Evolutionary conservation across 2,888 invertebrate genomes (phyloP), one percentile per base, ranked within the genome.

Genomic region (Ochropleura plecta): DNA sequence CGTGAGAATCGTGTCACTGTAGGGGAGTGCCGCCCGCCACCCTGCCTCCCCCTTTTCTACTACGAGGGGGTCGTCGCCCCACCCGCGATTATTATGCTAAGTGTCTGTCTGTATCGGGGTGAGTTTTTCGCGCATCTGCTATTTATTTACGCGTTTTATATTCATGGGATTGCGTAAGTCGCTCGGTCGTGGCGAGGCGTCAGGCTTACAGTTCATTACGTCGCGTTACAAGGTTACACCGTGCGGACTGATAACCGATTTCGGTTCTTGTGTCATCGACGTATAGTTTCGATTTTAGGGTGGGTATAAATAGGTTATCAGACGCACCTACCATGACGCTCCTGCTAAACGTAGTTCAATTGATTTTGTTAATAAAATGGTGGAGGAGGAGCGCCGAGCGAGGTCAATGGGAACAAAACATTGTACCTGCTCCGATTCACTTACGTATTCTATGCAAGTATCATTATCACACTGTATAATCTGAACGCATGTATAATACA

Each of bases 91-190:
- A 95, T 96, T 95, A 96, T 96, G 96, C 95, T 95, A 96, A 96
- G 95, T 95, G 95, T 95, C 93, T 94, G 93, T 92, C 93, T 92
- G 94, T 93, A 93, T 89, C 93, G 94, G 95, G 95, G 95, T 92
- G 95, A 95, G 92, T 95, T 96, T 96, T 96, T 96, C 96, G 96
- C 96, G 95, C 96, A 96, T 96, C 96, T 96, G 96, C 95, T 96
- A 96, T 96, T 96, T 96, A 96, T 96, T 96, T 96, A 96, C 95
- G 95, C 94, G 94, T 92, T 96, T 95, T 96, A 95, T 96, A 96
- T 96, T 96, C 96, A 96, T 96, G 89, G 94, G 93, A 93, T 94
- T 95, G 93, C 91, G 92, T 91, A 93, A 92, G 91, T 90, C 91
- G 92, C 89, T 93, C 92, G 92, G 87, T 92, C 92, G 92, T 92